These are phyloP conservation scores for Actinia tenebrosa DNA, from an alignment of 64 coral and sea anemone species.

Conservation along the genomic window DNA sequence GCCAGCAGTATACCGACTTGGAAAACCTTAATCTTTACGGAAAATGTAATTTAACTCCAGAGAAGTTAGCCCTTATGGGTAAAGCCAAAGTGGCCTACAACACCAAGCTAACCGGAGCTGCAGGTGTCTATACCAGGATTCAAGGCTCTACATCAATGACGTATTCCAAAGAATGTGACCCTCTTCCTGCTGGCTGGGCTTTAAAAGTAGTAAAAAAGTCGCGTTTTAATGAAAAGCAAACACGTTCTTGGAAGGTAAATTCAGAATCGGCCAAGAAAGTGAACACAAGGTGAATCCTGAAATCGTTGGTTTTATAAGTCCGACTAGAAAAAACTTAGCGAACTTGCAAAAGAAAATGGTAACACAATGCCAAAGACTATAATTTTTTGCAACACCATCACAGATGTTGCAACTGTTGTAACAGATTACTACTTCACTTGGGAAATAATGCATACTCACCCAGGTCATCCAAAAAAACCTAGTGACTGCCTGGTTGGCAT, in stretches of 20 bases:
- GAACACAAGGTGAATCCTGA: slow-evolving; percentile 20
- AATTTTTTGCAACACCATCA: slow-evolving; percentile 22
- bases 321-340: slow-evolving; percentile 25
- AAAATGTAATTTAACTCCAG: slow-evolving; percentile 30
- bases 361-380: neutral
- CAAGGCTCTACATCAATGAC: neutral
- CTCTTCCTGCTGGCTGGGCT: slow-evolving; percentile 25
- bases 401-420: slow-evolving; percentile 32
- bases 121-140: slow-evolving; percentile 16
- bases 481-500: slow-evolving; percentile 53
- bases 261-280: slow-evolving; percentile 17
- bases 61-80: slow-evolving; percentile 35
- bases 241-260: slow-evolving; percentile 3
- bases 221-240: slow-evolving; percentile 46
- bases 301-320: slow-evolving; percentile 16
- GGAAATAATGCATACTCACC: slow-evolving; percentile 36
- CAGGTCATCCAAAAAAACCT: neutral
- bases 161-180: neutral
- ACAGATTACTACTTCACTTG: slow-evolving; percentile 24
- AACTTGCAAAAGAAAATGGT: slow-evolving; percentile 13
- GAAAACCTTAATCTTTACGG: slow-evolving; percentile 35
- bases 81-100: slow-evolving; percentile 38
- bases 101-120: slow-evolving; percentile 28
- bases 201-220: slow-evolving; percentile 36
- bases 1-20: slow-evolving; percentile 26